These are phyloP conservation scores for Netelia inedita DNA, from an alignment of 2,888 invertebrate species.

Conservation along the genomic window DNA sequence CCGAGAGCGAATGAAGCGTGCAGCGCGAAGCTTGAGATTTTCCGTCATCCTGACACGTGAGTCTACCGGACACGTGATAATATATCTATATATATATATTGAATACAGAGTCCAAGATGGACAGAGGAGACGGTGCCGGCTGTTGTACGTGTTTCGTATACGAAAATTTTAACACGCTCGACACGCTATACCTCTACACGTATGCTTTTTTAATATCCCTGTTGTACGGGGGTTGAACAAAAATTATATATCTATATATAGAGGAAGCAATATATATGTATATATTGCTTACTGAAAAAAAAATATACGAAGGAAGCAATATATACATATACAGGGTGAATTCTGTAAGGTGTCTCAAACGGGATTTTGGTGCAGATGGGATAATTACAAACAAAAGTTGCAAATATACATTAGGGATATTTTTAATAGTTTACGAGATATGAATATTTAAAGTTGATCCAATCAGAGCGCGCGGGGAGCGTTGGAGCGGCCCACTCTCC, in stretches of 20 bases:
- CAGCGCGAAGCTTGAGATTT: constrained; percentile 57
- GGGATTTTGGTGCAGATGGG: too few species aligned
- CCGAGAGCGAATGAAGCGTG: constrained; percentile 62
- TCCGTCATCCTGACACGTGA: constrained; percentile 63
- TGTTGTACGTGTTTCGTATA: constrained; percentile 52
- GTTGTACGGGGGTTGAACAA: constrained; percentile 8
- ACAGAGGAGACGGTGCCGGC: constrained; percentile 39
- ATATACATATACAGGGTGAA: too few species aligned
- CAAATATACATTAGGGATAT: too few species aligned
- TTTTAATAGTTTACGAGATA: too few species aligned
- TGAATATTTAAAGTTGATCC: too few species aligned
- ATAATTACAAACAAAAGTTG: too few species aligned
- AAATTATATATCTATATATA: background rate
- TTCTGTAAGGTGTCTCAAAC: too few species aligned
- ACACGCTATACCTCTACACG: background rate
- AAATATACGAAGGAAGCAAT: too few species aligned
- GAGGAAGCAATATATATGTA: background rate
- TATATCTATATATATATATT: background rate
- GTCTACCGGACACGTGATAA: constrained; percentile 38
- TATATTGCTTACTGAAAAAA: too few species aligned
- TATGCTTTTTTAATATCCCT: background rate
- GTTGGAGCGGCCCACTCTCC: too few species aligned
- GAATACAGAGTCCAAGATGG: constrained; percentile 47
- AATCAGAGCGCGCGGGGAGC: too few species aligned
- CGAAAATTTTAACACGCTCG: constrained; percentile 47